A percentile compares a stretch with the other conserved stretches of the same genome.
Evolutionary conservation across 2,797 vertebrate genomes (phyloP).

Genomic region (Simalia tracyae): DNA sequence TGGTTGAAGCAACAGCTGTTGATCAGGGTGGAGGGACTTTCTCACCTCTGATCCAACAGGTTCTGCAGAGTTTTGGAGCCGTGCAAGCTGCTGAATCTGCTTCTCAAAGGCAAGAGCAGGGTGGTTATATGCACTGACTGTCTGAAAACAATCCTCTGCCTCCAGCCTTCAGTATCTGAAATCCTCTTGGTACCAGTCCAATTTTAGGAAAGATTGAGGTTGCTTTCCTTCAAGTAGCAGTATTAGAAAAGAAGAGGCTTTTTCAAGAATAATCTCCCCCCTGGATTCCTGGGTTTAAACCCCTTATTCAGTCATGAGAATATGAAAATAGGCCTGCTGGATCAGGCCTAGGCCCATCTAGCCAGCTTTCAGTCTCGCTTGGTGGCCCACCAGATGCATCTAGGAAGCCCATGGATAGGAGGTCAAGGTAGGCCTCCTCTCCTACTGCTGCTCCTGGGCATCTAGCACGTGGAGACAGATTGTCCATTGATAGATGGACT

Average conservation of each 20-base stretch:
- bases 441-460: background rate
- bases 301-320: background rate
- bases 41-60: background rate
- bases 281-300: background rate
- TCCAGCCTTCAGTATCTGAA: background rate
- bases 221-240: background rate
- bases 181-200: background rate
- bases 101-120: background rate
- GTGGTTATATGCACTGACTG: background rate
- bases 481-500: background rate
- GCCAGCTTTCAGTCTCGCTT: background rate
- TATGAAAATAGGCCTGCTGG: background rate
- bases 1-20: background rate
- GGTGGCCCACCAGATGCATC: background rate
- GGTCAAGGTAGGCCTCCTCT: background rate
- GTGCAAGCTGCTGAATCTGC: background rate
- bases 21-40: background rate
- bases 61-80: background rate
- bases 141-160: background rate
- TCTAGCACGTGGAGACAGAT: background rate
- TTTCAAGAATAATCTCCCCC: background rate
- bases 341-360: background rate
- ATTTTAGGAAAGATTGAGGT: background rate
- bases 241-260: background rate
- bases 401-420: background rate